Evolutionary conservation across 2,797 vertebrate genomes (phyloP).

Genomic region (Tokudaia muenninki): DNA sequence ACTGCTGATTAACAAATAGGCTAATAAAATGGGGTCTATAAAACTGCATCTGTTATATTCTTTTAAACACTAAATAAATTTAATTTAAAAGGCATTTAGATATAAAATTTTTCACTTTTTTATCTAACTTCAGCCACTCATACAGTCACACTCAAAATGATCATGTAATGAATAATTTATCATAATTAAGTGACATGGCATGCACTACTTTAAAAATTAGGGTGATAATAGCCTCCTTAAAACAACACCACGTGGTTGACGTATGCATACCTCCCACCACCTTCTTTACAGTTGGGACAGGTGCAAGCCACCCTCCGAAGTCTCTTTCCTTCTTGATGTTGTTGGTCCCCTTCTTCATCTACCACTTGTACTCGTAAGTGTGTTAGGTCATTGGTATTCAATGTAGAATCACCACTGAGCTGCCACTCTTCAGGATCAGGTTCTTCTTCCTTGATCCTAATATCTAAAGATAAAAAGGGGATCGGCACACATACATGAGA

Average conservation of each 20-base stretch:
- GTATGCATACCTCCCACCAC: conserved; percentile 94
- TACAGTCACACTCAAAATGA: conserved; percentile 69
- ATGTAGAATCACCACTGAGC: conserved; percentile 96
- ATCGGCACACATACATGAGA: conserved; percentile 76
- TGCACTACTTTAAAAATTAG: conserved; percentile 66
- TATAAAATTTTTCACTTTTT: conserved; percentile 28
- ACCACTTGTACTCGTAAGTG: conserved; percentile 96
- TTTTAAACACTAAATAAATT: conserved; percentile 24
- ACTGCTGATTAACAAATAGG: conserved; percentile 37
- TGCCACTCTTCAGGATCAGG: conserved; percentile 99
- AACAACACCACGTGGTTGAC: conserved; percentile 38
- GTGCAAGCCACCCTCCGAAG: conserved; percentile 98
- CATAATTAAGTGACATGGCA: conserved; percentile 64
- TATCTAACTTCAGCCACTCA: conserved; percentile 61
- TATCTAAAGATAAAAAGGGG: conserved; percentile 89
- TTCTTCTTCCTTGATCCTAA: conserved; percentile 98
- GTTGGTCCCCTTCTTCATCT: conserved; percentile 97
- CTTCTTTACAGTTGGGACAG: conserved; percentile 99
- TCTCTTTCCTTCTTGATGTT: conserved; percentile 97
- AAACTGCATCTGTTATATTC: conserved; percentile 33
- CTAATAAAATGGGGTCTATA: conserved; percentile 4
- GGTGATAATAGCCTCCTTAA: conserved; percentile 46
- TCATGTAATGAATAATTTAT: conserved; percentile 69
- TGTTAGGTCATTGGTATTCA: conserved; percentile 97
- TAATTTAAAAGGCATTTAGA: conserved; percentile 45